A percentile compares a stretch with the other conserved stretches of the same genome.
Evolutionary conservation across 2,888 invertebrate species (phyloP).

Genomic region (Drosophila mimetica): DNA sequence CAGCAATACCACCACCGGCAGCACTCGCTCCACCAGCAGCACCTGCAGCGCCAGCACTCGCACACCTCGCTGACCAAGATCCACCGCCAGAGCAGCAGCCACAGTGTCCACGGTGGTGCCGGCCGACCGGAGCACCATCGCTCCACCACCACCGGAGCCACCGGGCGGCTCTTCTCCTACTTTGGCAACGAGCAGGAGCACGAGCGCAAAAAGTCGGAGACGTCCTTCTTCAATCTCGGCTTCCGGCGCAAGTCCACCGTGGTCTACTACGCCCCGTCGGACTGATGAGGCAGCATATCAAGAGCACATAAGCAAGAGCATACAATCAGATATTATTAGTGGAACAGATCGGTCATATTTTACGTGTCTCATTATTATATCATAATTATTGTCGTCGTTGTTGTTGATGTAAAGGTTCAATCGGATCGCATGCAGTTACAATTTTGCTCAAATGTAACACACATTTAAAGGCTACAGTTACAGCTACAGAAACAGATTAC

Average conservation of each 20-base stretch:
- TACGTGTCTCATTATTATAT: conserved; percentile 40
- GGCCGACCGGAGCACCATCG: conserved; percentile 17
- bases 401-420: conserved; percentile 65
- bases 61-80: conserved; percentile 75
- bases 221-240: conserved; percentile 84
- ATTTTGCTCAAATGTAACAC: conserved; percentile 72
- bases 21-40: conserved; percentile 61
- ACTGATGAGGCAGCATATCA: conserved; percentile 71
- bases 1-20: conserved; percentile 52
- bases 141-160: conserved; percentile 50
- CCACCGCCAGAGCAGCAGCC: conserved; percentile 74
- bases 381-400: conserved; percentile 53
- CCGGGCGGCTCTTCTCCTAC: conserved; percentile 83
- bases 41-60: conserved; percentile 75
- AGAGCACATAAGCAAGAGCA: conserved; percentile 8
- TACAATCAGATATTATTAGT: conserved; percentile 52
- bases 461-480: conserved; percentile 55
- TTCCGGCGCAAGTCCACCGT: conserved; percentile 84
- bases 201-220: conserved; percentile 84
- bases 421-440: conserved; percentile 63
- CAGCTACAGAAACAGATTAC: conserved; percentile 40
- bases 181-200: conserved; percentile 83
- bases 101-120: conserved; percentile 64
- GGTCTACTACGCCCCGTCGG: conserved; percentile 83
- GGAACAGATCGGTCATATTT: conserved; percentile 8